A percentile compares a stretch with the other conserved stretches of the same genome.
Conservation (phyloP, 1,140 invertebrate genomes). For the Hirudo medicinalis region DNA sequence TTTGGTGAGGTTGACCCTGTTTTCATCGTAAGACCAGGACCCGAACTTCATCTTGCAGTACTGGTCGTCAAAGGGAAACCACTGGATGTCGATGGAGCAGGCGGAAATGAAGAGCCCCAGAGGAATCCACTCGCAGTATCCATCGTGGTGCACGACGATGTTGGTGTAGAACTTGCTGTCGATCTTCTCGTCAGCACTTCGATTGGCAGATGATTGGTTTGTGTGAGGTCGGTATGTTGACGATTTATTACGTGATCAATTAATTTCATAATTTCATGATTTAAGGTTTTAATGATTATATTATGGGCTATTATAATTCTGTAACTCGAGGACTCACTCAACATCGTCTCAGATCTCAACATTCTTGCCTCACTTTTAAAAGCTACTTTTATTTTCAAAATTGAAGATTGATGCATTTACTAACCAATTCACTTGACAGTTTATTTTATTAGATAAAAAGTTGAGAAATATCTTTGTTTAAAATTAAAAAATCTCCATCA, state of each 20-base stretch:
- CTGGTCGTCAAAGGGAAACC: conserved; percentile 96
- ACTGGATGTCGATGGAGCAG: conserved; percentile 88
- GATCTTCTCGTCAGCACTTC: conserved; percentile 17
- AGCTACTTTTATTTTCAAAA: no score
- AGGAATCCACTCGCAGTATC: conserved; percentile 14
- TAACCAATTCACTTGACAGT: no score
- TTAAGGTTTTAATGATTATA: no score
- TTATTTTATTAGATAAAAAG: no score
- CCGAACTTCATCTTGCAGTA: conserved; percentile 64
- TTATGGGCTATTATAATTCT: no score
- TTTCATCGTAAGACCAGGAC: conserved; percentile 45
- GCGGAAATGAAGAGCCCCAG: conserved; percentile 28
- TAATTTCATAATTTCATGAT: conserved; percentile 1
- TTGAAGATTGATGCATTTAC: no score
- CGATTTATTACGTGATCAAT: no score
- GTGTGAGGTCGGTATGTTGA: not conserved
- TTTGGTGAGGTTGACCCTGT: conserved; percentile 46
- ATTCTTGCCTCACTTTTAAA: no score
- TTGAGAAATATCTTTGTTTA: no score
- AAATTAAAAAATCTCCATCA: no score
- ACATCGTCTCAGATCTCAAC: no score
- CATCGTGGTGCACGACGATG: conserved; percentile 15
- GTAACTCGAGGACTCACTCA: no score
- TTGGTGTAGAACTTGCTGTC: conserved; percentile 15
- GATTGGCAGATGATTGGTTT: not conserved